Conservation (phyloP, 2,113 vertebrate species). For the Psephotus haematonotus region DNA sequence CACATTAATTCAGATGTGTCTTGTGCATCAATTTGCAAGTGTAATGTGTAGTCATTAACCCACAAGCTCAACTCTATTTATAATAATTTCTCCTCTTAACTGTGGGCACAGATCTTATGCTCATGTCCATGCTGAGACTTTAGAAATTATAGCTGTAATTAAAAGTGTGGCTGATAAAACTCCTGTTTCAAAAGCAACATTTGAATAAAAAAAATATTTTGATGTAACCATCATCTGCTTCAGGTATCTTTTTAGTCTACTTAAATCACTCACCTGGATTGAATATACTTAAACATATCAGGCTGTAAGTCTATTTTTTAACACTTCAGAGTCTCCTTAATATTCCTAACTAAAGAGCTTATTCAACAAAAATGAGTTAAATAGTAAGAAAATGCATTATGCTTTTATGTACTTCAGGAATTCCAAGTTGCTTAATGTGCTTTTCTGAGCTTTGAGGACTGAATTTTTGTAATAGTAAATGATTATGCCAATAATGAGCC, state of each 20-base stretch:
- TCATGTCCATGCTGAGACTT: neutral
- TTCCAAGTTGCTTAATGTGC: neutral
- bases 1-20: neutral
- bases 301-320: neutral
- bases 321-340: neutral
- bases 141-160: neutral
- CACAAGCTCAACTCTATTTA: neutral
- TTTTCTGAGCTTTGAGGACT: neutral
- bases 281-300: neutral
- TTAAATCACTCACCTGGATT: neutral
- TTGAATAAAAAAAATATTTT: neutral
- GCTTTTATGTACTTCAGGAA: neutral
- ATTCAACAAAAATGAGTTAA: neutral
- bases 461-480: constrained; percentile 44
- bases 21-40: neutral
- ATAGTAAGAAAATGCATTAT: neutral
- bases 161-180: neutral
- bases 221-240: neutral
- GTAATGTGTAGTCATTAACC: neutral
- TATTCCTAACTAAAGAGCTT: neutral
- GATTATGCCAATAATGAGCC: constrained; percentile 66
- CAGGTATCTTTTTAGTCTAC: neutral
- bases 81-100: neutral
- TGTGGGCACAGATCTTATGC: neutral
- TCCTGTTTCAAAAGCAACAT: neutral